phyloP scores from a whole-genome alignment of 2,888 invertebrate species.

The Drosophila demipolita region DNA sequence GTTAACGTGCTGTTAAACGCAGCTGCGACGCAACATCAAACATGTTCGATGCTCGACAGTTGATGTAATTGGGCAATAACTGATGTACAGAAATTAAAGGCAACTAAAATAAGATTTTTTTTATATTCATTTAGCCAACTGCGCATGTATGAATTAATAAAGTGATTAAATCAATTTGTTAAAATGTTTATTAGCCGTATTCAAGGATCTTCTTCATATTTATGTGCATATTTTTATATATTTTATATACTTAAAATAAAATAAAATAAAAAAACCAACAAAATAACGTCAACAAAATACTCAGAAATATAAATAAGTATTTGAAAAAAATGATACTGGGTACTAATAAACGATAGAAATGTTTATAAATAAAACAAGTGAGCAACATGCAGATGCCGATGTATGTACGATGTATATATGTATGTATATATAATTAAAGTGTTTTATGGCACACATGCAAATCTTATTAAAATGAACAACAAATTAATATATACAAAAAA shows the following conservation, averaged over 20 bases:
- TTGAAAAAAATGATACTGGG: conserved; percentile 39
- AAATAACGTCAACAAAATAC: conserved; percentile 35
- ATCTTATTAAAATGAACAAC: conserved; percentile 11
- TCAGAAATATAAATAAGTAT: conserved; percentile 41
- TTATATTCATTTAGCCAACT: background rate
- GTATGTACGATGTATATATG: background rate
- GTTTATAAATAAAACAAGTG: conserved; percentile 63
- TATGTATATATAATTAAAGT: conserved; percentile 22
- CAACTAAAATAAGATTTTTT: background rate
- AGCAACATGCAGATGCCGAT: conserved; percentile 19
- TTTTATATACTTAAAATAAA: background rate
- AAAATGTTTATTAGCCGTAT: background rate
- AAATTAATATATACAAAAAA: background rate
- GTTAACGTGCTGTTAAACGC: conserved; percentile 24
- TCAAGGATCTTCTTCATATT: background rate
- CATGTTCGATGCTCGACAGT: conserved; percentile 42
- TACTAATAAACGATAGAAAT: conserved; percentile 50
- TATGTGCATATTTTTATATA: background rate
- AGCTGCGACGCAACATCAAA: conserved; percentile 24
- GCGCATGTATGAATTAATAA: background rate
- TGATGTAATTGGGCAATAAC: conserved; percentile 23
- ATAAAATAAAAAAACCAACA: background rate
- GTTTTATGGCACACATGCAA: conserved; percentile 17
- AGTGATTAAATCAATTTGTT: background rate
- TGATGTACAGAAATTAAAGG: conserved; percentile 39